Evolutionary conservation across 2,797 vertebrate species (phyloP), one percentile per base, ranked within the genome.

Genomic region (Smutsia temminckii): DNA sequence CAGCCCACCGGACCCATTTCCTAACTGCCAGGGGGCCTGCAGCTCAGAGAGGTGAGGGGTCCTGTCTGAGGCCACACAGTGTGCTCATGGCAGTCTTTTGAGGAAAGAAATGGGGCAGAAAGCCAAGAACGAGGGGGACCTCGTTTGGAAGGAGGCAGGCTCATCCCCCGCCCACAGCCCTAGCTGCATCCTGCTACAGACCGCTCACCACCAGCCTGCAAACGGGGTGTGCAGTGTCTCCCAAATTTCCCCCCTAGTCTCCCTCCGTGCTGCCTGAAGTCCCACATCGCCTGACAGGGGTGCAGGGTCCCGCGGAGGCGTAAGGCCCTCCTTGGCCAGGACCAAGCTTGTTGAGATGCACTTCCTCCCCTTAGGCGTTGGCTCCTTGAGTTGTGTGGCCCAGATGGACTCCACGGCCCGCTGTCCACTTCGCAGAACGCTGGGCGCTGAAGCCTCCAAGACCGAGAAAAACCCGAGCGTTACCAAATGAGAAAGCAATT

Each of bases 301-400:
- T 2, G 2, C 32, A 2, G 16, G 0, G 46, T 11, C 64, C 7
- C 0, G 1, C 1, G 64, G 14, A 27, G 21, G 23, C 13, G 2
- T 1, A 2, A 2, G 0, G 0, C n/a, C 17, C 1, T 17, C 53
- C 78, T 9, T 6, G 32, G 80, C 91, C 42, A 0, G 34, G 29
- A 21, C 51, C 4, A 1, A 0, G 10, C 46, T 40, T 23, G 0
- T 12, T 0, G 32, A 34, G 34, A 17, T 0, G 12, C 18, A 2
- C 7, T 3, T 4, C 27, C 63, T 75, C 5, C 25, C 32, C 61
- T 21, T 18, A 37, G 37, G 51, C 1, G 0, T 29, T 0, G 66
- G 34, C 64, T 77, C 23, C 0, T 1, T 2, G 11, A 49, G 78
- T 25, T 6, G 2, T 4, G 21, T 0, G 8, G 18, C 59, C 64